Conservation (phyloP, 2,797 vertebrate species). For the Lepus townsendii region DNA sequence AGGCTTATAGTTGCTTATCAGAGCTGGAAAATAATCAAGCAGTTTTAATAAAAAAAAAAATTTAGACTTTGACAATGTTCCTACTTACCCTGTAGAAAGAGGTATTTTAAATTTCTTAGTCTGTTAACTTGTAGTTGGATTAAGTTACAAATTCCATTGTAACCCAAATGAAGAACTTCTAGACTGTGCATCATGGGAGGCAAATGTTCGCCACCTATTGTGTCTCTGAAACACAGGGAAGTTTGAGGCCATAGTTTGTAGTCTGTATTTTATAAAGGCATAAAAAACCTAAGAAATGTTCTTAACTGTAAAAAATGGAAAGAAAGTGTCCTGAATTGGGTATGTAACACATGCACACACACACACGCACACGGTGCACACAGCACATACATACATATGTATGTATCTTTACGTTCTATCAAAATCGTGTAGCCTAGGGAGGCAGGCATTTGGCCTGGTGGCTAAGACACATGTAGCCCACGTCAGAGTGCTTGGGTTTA, state of each 20-base stretch:
- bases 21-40: constrained; percentile 24
- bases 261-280: neutral
- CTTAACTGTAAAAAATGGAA: constrained; percentile 36
- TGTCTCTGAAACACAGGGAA: constrained; percentile 89
- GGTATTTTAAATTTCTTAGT: constrained; percentile 93
- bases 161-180: constrained; percentile 95
- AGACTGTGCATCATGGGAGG: constrained; percentile 94
- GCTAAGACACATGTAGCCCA: too few relatives aligned
- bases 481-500: too few relatives aligned
- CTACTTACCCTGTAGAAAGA: constrained; percentile 93
- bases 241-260: neutral
- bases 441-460: too few relatives aligned
- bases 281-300: constrained; percentile 4
- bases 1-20: constrained; percentile 31
- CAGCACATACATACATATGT: neutral
- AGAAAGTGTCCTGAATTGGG: neutral
- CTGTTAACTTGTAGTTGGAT: constrained; percentile 93
- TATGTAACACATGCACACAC: neutral
- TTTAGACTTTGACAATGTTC: neutral
- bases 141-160: constrained; percentile 95
- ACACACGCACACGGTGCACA: neutral
- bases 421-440: neutral
- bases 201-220: constrained; percentile 86
- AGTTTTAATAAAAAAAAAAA: constrained; percentile 27
- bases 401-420: neutral